Percentiles rank a stretch among this genome's conserved stretches.
Conservation (phyloP, 2,113 vertebrate species). For the Rhizomys pruinosus region DNA sequence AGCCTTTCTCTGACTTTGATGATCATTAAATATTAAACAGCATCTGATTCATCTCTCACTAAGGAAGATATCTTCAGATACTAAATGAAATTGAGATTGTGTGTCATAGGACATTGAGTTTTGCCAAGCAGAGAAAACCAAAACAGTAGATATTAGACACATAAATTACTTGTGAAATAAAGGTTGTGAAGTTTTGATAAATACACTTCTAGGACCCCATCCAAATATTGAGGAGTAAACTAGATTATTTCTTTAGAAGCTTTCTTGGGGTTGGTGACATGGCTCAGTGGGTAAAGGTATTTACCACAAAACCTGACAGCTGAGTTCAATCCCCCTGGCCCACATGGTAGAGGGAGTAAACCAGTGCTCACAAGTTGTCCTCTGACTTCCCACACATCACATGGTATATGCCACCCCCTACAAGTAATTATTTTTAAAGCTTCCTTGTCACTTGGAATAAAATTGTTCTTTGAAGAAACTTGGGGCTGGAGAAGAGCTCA, state of each 20-base stretch:
- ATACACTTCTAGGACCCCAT: not conserved
- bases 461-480: too few relatives aligned
- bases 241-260: slow-evolving; percentile 7
- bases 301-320: too few relatives aligned
- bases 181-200: not conserved
- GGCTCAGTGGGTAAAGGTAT: not conserved
- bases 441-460: too few relatives aligned
- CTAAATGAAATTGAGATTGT: not conserved
- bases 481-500: too few relatives aligned
- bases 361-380: not conserved
- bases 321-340: too few relatives aligned
- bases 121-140: not conserved
- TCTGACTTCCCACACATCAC: not conserved
- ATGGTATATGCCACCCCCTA: too few relatives aligned
- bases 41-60: not conserved
- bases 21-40: not conserved
- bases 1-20: not conserved
- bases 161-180: not conserved
- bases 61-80: not conserved
- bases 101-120: not conserved
- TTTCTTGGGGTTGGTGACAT: not conserved
- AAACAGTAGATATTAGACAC: not conserved
- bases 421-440: too few relatives aligned
- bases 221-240: not conserved
- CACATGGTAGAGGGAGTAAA: too few relatives aligned